phyloP scores from a whole-genome alignment of 1,140 invertebrate genomes.

The Macrobrachium rosenbergii region DNA sequence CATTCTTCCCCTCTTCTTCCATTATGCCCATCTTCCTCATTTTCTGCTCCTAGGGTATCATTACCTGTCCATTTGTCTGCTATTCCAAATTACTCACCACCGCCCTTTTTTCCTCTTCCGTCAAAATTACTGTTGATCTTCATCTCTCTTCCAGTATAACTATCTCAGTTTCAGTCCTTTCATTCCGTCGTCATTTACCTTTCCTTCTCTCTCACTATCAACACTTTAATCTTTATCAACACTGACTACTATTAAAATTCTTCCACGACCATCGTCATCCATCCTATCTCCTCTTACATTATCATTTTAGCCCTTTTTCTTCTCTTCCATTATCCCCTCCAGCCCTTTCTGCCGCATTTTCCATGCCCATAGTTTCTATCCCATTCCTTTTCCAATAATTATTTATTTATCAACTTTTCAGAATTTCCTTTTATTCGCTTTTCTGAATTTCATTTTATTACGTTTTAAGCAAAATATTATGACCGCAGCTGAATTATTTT shows the following conservation, averaged over 20 bases:
- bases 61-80: background rate
- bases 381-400: background rate
- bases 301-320: background rate
- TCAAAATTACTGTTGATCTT: too few relatives aligned
- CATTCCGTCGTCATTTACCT: background rate
- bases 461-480: too few relatives aligned
- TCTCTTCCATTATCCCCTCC: background rate
- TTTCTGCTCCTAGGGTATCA: background rate
- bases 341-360: background rate
- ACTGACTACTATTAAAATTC: background rate
- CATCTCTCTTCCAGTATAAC: background rate
- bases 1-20: background rate
- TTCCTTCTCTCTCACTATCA: background rate
- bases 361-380: background rate
- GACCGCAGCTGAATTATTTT: too few relatives aligned
- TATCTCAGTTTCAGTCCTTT: background rate
- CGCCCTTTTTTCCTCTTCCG: background rate
- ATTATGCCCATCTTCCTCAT: background rate
- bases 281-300: background rate
- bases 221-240: background rate
- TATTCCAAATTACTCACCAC: background rate
- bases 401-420: background rate
- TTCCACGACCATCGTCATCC: background rate
- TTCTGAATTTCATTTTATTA: background rate
- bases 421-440: background rate